Base-by-base conservation (phyloP, 2,113 vertebrate genomes). In the Phalacrocorax pelagicus region DNA sequence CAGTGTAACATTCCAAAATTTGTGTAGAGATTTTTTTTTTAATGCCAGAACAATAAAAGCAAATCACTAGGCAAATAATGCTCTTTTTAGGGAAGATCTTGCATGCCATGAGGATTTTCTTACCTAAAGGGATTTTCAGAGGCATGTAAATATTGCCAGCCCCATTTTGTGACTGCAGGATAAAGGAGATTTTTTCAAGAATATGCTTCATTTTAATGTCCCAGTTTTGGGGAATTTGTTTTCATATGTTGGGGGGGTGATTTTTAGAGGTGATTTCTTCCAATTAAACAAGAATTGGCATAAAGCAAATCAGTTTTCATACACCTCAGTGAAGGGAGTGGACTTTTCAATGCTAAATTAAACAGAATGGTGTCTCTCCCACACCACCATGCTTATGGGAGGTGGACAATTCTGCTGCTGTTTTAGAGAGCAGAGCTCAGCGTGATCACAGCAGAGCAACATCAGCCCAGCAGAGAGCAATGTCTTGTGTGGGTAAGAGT, bases 151-250 rank as follows among this genome's bases (percentile, higher is more conserved):
- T 81, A 79, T 81, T 94, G 59, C 69, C 72, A 92, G 32, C 21
- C 34, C 22, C 30, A n/a, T 72, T 91, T 75, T 87, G 66, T 61
- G 54, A 86, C 52, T 84, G 57, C 36, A 92, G 52, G 32, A 42
- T 74, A 57, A 61, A 86, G 23, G 12, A 90, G 59, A 84, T 81
- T 96, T 96, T 96, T 96, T 95, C 61, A 95, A 69, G 78, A 91
- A 54, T 32, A 16, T n/a, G 21, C 49, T 86, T 88, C 3, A 61
- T 88, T 94, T 82, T 54, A 8, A 57, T 42, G 24, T 66, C 40
- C 79, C 27, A 1, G 8, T 59, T 93, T 90, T 6, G 26, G 44
- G 24, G 14, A 13, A n/a, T 82, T 74, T 63, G 27, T 11, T 77
- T 78, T 67, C 2, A 0, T 51, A 5, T 36, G 34, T 10, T 32